Evolutionary conservation across 2,888 invertebrate species (phyloP).

Genomic region (Xylota segnis): DNA sequence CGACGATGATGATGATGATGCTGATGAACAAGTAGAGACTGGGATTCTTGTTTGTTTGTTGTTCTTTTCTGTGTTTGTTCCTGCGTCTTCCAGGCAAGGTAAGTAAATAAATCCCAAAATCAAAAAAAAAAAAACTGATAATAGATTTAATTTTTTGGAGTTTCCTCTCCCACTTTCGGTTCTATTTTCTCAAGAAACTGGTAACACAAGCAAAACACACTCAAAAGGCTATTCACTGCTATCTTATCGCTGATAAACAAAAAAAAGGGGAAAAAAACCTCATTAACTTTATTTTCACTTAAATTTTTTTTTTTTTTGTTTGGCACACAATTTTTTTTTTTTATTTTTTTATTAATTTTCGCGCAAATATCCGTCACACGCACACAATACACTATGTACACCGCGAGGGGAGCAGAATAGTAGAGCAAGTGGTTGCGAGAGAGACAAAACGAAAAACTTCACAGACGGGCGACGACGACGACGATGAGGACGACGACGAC

Average conservation of each 20-base stretch:
- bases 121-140: background rate
- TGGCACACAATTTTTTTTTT: constrained; percentile 29
- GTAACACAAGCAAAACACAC: background rate
- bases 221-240: constrained; percentile 1
- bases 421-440: constrained; percentile 63
- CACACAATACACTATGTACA: constrained; percentile 11
- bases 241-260: constrained; percentile 66
- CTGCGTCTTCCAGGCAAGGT: constrained; percentile 8
- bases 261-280: too few species aligned
- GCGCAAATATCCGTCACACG: constrained; percentile 64
- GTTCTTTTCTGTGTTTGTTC: constrained; percentile 43
- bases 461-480: constrained; percentile 45
- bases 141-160: background rate
- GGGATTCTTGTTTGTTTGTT: constrained; percentile 53
- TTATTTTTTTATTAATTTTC: constrained; percentile 43
- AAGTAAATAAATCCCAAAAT: constrained; percentile 2
- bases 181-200: background rate
- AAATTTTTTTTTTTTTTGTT: constrained; percentile 26
- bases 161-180: background rate
- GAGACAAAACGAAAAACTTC: constrained; percentile 63
- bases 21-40: constrained; percentile 13
- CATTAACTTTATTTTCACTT: constrained; percentile 34
- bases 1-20: constrained; percentile 8
- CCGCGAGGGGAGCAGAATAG: constrained; percentile 19
- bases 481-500: background rate